These are phyloP conservation scores for Mythimna pallens DNA, from an alignment of 2,888 invertebrate species.

Conservation along the genomic window DNA sequence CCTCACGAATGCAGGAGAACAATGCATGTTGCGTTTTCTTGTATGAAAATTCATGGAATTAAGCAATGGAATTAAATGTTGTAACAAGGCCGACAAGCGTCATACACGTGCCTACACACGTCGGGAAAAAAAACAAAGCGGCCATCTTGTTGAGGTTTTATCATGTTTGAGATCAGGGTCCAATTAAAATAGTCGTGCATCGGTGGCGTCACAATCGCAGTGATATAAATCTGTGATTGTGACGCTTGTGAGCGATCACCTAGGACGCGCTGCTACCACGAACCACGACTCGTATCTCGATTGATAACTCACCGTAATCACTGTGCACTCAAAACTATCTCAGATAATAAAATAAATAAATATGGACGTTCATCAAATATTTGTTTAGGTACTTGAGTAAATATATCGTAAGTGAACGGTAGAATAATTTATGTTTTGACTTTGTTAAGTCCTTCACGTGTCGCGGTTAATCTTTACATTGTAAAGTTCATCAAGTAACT, in stretches of 20 bases:
- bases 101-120: constrained; percentile 83
- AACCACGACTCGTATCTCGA: constrained; percentile 62
- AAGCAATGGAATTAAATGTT: constrained; percentile 57
- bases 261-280: constrained; percentile 70
- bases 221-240: constrained; percentile 84
- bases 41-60: constrained; percentile 58
- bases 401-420: constrained; percentile 47
- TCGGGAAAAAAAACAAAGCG: constrained; percentile 79
- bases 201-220: constrained; percentile 87
- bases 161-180: constrained; percentile 85
- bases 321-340: constrained; percentile 55
- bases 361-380: constrained; percentile 53
- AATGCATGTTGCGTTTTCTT: constrained; percentile 62
- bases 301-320: constrained; percentile 63
- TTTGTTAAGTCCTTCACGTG: constrained; percentile 50
- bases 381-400: constrained; percentile 46
- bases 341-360: constrained; percentile 59
- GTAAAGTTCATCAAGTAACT: constrained; percentile 59
- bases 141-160: constrained; percentile 84
- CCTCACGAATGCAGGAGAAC: constrained; percentile 64
- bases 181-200: constrained; percentile 91
- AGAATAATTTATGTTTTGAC: constrained; percentile 44
- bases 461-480: constrained; percentile 47
- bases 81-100: constrained; percentile 75
- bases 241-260: constrained; percentile 88